Base-by-base conservation (phyloP, 2,113 vertebrate genomes). In the Rallus limicola region DNA sequence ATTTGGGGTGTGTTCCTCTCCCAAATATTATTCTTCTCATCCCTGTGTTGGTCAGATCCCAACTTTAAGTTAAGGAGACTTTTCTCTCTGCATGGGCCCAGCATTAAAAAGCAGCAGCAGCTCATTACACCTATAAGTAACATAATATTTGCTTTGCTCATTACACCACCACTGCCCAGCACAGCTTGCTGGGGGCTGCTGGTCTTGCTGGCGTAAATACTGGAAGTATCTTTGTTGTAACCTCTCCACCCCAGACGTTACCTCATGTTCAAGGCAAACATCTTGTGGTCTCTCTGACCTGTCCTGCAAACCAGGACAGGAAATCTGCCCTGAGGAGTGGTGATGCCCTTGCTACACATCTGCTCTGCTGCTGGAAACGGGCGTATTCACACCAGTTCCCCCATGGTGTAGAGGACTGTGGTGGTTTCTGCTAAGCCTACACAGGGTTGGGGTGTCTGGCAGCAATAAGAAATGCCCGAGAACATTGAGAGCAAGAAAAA, bases 1-100 rank as follows among this genome's bases (percentile, higher is more conserved):
- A 25, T 34, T 7, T 0, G 6, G 94, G 92, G 87, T 65, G 84
- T 91, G 85, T 77, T 91, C 82, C 78, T 90, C 90, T 92, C 87
- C 90, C 88, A 96, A 29, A 92, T 88, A 74, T 95, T 95, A 81
- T 87, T 95, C 58, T 69, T 95, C 70, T 91, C 75, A 59, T 62
- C 90, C 79, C 53, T 55, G 1, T 13, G 70, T 75, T 55, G 53
- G 2, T 80, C 23, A 1, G 64, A 94, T 91, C 60, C 55, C 75
- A 91, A 10, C 46, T 91, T 46, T 18, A 46, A 88, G 91, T 95
- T 91, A 65, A 88, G 85, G 82, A 92, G 87, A 63, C 5, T 88
- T 91, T 90, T 70, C 52, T 75, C 55, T 69, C 60, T 31, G 62
- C 50, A 78, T 74, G 50, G 52, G 12, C 34, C 38, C 46, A 26